Percentiles rank a stretch among this genome's conserved stretches.
These are phyloP conservation scores for Nephrotoma appendiculata DNA, from an alignment of 2,888 invertebrate genomes.

Conservation along the genomic window DNA sequence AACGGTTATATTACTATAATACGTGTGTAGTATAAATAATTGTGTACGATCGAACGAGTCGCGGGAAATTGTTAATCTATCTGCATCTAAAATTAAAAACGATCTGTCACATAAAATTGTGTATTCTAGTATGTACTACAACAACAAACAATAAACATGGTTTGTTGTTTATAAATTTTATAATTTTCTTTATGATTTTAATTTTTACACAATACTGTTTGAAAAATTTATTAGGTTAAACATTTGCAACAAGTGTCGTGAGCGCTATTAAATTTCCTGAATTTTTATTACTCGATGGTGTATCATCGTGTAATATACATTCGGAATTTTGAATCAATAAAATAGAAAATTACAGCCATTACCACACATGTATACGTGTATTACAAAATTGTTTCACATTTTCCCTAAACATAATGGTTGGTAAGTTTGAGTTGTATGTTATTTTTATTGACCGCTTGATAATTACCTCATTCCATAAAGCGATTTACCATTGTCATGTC, in stretches of 20 bases:
- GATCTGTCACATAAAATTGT: neutral
- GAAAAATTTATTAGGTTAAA: neutral
- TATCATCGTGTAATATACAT: neutral
- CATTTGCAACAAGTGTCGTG: neutral
- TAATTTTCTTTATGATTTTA: neutral
- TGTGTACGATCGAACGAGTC: neutral
- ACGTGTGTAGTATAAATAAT: neutral
- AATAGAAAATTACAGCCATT: neutral
- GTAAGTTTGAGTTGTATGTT: neutral
- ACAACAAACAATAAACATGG: neutral
- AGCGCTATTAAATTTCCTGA: neutral
- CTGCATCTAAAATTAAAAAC: neutral
- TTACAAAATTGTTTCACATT: neutral
- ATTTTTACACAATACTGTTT: neutral
- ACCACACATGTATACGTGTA: neutral
- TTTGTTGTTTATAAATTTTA: neutral
- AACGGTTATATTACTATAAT: neutral
- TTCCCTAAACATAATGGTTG: neutral
- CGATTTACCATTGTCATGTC: too few relatives aligned
- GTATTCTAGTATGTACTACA: neutral
- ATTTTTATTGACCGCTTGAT: neutral
- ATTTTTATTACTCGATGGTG: neutral
- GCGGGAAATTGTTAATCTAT: neutral
- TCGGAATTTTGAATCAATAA: neutral
- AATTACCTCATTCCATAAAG: neutral